phyloP scores from a whole-genome alignment of 1,140 invertebrate species.

The Heliconius melpomene region DNA sequence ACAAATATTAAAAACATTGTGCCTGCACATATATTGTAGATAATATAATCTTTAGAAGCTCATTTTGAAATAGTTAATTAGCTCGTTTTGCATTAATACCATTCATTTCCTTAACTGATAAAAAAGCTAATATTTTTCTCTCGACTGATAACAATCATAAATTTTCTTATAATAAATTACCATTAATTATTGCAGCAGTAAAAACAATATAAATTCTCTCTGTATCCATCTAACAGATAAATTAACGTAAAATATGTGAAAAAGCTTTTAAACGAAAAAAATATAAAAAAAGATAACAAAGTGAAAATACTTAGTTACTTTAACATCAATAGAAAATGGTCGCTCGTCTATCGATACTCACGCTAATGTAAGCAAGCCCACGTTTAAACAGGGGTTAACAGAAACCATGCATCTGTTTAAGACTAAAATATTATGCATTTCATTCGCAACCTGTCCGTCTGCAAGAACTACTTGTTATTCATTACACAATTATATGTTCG shows the following conservation, averaged over 20 bases:
- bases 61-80: neutral
- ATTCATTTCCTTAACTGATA: neutral
- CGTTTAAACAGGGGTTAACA: constrained; percentile 34
- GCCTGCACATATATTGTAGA: neutral
- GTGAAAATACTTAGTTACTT: neutral
- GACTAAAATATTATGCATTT: constrained; percentile 28
- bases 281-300: neutral
- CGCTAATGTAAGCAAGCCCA: constrained; percentile 29
- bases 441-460: constrained; percentile 36
- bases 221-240: neutral
- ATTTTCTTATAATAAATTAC: neutral
- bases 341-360: constrained; percentile 25
- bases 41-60: neutral
- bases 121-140: neutral
- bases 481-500: constrained; percentile 40
- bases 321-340: constrained; percentile 16
- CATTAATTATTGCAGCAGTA: neutral
- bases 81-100: neutral
- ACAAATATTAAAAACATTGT: neutral
- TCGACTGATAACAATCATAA: too few species aligned
- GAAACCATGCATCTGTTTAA: constrained; percentile 38
- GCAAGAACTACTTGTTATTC: constrained; percentile 39
- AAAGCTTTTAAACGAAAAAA: constrained; percentile 6
- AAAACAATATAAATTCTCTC: neutral
- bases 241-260: neutral